These are phyloP conservation scores for Nansenia antarctica DNA, from an alignment of 2,113 vertebrate genomes.

Conservation along the genomic window DNA sequence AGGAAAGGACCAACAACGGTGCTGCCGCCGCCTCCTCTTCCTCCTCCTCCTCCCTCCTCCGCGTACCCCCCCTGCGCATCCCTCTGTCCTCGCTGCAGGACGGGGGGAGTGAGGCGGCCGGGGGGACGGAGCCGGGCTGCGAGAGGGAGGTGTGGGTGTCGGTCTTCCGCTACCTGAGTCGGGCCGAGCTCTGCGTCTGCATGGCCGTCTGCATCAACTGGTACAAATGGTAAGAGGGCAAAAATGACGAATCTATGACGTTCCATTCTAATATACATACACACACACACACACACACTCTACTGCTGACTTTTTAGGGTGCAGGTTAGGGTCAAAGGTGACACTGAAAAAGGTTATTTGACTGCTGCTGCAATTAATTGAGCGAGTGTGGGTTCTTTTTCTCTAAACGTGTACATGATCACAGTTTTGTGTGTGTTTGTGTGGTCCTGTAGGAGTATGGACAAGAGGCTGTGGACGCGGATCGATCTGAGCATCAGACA, in stretches of 20 bases:
- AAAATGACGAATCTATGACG: not conserved
- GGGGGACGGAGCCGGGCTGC: slow-evolving; percentile 58
- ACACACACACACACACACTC: not conserved
- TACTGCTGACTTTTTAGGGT: no score
- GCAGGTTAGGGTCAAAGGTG: no score
- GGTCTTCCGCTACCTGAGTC: slow-evolving; percentile 94
- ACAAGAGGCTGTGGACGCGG: slow-evolving; percentile 94
- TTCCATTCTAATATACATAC: no score
- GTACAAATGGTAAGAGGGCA: slow-evolving; percentile 94
- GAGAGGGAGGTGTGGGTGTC: slow-evolving; percentile 97
- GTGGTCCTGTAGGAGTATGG: slow-evolving; percentile 84
- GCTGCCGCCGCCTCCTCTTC: slow-evolving; percentile 36
- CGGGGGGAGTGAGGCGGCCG: slow-evolving; percentile 58
- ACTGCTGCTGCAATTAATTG: no score
- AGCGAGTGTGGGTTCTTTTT: no score
- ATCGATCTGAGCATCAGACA: slow-evolving; percentile 95
- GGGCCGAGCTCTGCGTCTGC: slow-evolving; percentile 93
- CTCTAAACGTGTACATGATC: no score
- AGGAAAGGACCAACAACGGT: slow-evolving; percentile 59
- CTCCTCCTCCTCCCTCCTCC: slow-evolving; percentile 8
- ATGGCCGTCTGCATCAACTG: slow-evolving; percentile 99
- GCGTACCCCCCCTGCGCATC: slow-evolving; percentile 40
- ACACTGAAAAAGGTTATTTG: no score
- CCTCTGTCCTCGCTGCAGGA: slow-evolving; percentile 64
- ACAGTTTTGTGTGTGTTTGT: not conserved